phyloP scores from a whole-genome alignment of 2,888 invertebrate species.

The Papilio protenor region DNA sequence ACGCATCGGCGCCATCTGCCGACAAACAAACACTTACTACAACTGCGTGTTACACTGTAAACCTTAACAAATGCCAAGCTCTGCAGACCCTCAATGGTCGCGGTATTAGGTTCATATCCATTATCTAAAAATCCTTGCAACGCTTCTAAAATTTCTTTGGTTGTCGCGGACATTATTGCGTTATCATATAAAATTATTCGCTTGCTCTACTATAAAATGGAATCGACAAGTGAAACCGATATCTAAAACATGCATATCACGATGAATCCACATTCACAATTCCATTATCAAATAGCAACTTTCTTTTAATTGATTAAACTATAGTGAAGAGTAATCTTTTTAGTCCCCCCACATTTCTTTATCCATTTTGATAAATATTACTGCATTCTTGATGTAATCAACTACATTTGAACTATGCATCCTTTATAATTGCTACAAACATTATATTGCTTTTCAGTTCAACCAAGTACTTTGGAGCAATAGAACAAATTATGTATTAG shows the following conservation, averaged over 20 bases:
- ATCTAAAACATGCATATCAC: neutral
- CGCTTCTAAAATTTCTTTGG: too few relatives aligned
- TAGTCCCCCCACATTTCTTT: neutral
- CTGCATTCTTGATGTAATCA: neutral
- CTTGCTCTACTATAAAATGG: neutral
- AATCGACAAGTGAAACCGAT: neutral
- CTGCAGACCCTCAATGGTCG: too few relatives aligned
- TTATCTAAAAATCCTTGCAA: too few relatives aligned
- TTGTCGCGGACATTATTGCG: too few relatives aligned
- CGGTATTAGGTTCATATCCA: too few relatives aligned
- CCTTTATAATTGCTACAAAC: conserved; percentile 2
- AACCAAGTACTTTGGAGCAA: conserved; percentile 5
- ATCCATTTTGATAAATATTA: neutral
- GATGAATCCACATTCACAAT: neutral
- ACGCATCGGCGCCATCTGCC: conserved; percentile 82
- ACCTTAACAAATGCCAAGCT: neutral
- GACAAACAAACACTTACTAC: conserved; percentile 20
- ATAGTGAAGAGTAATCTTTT: neutral
- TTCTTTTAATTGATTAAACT: neutral
- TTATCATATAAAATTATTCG: neutral
- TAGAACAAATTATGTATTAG: neutral
- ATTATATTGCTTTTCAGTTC: neutral
- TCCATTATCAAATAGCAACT: neutral
- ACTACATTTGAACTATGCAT: neutral
- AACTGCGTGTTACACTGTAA: neutral